These are phyloP conservation scores for Conops quadrifasciatus DNA, from an alignment of 2,888 invertebrate species.

Conservation along the genomic window DNA sequence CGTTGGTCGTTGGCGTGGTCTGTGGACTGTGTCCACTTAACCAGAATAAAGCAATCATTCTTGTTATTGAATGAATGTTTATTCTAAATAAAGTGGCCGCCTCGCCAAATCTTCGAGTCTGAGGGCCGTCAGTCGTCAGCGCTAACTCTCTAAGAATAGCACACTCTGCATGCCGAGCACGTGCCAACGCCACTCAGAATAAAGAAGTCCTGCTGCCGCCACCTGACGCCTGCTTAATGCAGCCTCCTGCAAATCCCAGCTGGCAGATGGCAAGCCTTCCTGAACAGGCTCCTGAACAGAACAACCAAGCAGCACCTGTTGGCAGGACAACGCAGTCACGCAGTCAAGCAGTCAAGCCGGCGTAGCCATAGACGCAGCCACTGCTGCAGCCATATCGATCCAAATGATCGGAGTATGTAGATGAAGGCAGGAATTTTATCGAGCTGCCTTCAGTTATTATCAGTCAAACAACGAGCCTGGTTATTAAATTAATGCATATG, in stretches of 20 bases:
- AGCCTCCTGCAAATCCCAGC: slow-evolving; percentile 20
- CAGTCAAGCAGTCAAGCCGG: not conserved
- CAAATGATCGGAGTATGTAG: not conserved
- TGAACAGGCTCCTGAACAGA: not conserved
- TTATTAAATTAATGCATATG: slow-evolving; percentile 18
- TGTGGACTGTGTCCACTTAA: too few relatives aligned
- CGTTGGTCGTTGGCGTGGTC: too few relatives aligned
- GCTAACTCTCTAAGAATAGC: slow-evolving; percentile 19
- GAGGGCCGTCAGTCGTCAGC: not conserved
- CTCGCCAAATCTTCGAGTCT: not conserved
- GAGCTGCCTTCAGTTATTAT: not conserved
- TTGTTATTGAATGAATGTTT: not conserved
- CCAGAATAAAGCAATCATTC: not conserved
- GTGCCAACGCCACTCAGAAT: slow-evolving; percentile 27
- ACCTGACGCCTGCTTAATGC: slow-evolving; percentile 30
- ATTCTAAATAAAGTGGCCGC: not conserved
- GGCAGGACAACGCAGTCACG: not conserved
- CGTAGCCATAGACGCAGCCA: not conserved
- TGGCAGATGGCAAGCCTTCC: slow-evolving; percentile 26
- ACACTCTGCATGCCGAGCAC: slow-evolving; percentile 32
- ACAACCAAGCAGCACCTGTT: slow-evolving; percentile 25
- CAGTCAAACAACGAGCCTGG: not conserved
- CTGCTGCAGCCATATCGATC: not conserved
- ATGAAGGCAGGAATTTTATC: not conserved
- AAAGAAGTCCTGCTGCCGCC: not conserved